A percentile compares a stretch with the other conserved stretches of the same genome.
Evolutionary conservation across 1,140 invertebrate species (phyloP).

Genomic region (Holotrichia oblita): DNA sequence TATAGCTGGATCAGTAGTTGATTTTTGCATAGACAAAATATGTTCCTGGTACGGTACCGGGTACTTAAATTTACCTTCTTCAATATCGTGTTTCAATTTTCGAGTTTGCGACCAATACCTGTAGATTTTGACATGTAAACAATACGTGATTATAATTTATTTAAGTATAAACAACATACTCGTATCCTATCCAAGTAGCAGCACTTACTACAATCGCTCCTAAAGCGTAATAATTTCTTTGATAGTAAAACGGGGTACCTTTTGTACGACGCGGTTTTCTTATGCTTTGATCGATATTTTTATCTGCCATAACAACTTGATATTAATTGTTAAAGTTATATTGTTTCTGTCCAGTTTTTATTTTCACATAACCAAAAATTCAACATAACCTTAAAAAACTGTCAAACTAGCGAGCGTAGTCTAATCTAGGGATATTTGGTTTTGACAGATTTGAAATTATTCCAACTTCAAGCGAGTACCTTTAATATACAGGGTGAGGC

Average conservation of each 20-base stretch:
- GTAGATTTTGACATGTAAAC: constrained; percentile 4
- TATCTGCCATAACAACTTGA: constrained; percentile 55
- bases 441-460: too few species aligned
- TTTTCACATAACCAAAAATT: neutral
- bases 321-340: neutral
- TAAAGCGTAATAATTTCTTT: constrained; percentile 60
- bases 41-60: constrained; percentile 41
- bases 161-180: constrained; percentile 48
- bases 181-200: constrained; percentile 50
- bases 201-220: constrained; percentile 54
- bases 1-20: constrained; percentile 9
- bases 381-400: too few species aligned
- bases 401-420: too few species aligned
- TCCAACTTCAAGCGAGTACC: too few species aligned
- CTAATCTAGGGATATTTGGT: too few species aligned
- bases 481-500: too few species aligned
- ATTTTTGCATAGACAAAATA: constrained; percentile 39
- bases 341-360: neutral
- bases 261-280: constrained; percentile 65
- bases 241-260: constrained; percentile 63
- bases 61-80: constrained; percentile 46
- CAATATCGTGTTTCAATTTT: constrained; percentile 46
- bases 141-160: neutral
- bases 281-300: constrained; percentile 55
- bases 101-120: constrained; percentile 47